phyloP scores from a whole-genome alignment of 35 echinoderm and acorn worm genomes.

The Amphiura filiformis region DNA sequence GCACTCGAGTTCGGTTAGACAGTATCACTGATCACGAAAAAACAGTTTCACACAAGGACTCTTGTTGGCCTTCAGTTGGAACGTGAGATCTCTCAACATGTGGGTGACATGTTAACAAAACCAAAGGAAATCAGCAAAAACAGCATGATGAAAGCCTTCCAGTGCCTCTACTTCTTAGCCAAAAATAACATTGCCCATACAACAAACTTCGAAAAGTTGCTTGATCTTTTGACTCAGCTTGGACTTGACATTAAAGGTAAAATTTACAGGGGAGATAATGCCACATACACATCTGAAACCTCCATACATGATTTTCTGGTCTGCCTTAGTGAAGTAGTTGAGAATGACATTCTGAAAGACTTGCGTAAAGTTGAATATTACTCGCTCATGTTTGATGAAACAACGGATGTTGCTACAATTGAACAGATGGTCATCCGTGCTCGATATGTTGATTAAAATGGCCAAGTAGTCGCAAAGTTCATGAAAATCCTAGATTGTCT shows the following conservation, averaged over 20 bases:
- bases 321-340: conserved; percentile 10
- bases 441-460: conserved; percentile 24
- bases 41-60: not conserved
- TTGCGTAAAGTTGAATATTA: conserved; percentile 22
- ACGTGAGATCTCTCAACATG: not conserved
- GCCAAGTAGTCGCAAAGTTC: conserved; percentile 32
- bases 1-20: not conserved
- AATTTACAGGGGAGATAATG: conserved; percentile 32
- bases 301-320: conserved; percentile 26
- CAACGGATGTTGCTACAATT: conserved; percentile 23
- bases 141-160: conserved; percentile 23
- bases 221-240: conserved; percentile 30
- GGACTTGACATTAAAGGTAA: conserved; percentile 17
- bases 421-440: conserved; percentile 47
- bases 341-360: conserved; percentile 30
- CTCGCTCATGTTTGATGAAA: conserved; percentile 65
- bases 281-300: conserved; percentile 32
- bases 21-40: not conserved
- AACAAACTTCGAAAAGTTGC: conserved; percentile 42
- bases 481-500: conserved; percentile 29
- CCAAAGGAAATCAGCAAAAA: not conserved
- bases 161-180: conserved; percentile 36
- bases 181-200: conserved; percentile 54
- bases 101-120: not conserved
- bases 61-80: not conserved